phyloP scores from a whole-genome alignment of 1,140 invertebrate genomes.

The Drosophila tropicalis region DNA sequence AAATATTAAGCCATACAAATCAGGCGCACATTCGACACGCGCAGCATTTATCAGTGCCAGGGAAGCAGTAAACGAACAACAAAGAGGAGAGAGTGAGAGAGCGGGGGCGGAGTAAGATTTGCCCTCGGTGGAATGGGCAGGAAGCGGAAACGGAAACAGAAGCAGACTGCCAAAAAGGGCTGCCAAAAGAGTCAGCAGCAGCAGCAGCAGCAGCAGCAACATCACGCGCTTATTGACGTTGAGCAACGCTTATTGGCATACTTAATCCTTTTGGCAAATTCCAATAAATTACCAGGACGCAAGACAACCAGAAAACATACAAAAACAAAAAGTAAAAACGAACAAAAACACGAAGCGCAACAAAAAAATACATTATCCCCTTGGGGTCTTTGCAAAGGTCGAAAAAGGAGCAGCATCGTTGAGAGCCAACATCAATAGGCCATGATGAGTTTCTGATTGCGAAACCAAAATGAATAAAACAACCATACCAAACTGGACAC shows the following conservation, averaged over 20 bases:
- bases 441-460: slow-evolving; percentile 81
- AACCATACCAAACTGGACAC: neutral
- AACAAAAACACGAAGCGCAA: slow-evolving; percentile 20
- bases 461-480: slow-evolving; percentile 47
- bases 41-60: slow-evolving; percentile 58
- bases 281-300: slow-evolving; percentile 72
- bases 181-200: slow-evolving; percentile 22
- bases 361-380: slow-evolving; percentile 28
- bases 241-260: slow-evolving; percentile 80
- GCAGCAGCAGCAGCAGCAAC: slow-evolving; percentile 3
- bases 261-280: slow-evolving; percentile 80
- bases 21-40: slow-evolving; percentile 65
- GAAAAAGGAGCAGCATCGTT: slow-evolving; percentile 17
- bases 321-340: slow-evolving; percentile 22
- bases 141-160: slow-evolving; percentile 58
- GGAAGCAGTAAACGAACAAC: neutral
- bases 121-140: slow-evolving; percentile 13
- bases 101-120: neutral
- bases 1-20: slow-evolving; percentile 78
- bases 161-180: slow-evolving; percentile 58
- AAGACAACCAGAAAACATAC: slow-evolving; percentile 27
- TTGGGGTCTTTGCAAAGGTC: slow-evolving; percentile 15
- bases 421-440: slow-evolving; percentile 74
- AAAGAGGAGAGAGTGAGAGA: neutral
- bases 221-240: slow-evolving; percentile 70